A percentile compares a stretch with the other conserved stretches of the same genome.
These are phyloP conservation scores for Naso thynnoides DNA, from an alignment of 2,797 vertebrate genomes.

Conservation along the genomic window DNA sequence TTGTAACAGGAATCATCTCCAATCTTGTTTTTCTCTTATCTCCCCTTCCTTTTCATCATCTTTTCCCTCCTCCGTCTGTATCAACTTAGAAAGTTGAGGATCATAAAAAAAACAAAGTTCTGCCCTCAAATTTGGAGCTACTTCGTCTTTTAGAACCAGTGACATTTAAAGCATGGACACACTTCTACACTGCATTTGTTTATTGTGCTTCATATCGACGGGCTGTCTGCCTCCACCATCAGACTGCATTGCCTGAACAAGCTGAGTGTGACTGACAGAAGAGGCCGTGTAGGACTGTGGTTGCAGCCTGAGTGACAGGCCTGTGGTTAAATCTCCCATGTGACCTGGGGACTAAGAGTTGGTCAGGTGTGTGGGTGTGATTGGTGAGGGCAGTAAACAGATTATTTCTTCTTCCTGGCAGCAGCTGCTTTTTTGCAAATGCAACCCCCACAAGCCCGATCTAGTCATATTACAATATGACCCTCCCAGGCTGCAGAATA, in stretches of 20 bases:
- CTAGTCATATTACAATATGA: constrained; percentile 6
- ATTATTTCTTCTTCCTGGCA: constrained; percentile 46
- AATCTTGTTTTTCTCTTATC: constrained; percentile 48
- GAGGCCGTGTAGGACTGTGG: constrained; percentile 53
- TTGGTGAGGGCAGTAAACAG: constrained; percentile 51
- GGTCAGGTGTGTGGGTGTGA: constrained; percentile 64
- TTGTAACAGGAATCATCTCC: constrained; percentile 43
- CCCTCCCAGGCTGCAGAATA: constrained; percentile 4
- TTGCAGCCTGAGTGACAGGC: constrained; percentile 64
- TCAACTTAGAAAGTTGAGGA: constrained; percentile 19
- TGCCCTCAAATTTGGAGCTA: constrained; percentile 14
- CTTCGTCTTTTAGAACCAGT: constrained; percentile 31
- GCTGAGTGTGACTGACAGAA: constrained; percentile 64
- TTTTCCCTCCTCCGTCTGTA: constrained; percentile 11
- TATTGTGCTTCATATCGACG: constrained; percentile 41
- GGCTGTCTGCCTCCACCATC: constrained; percentile 44
- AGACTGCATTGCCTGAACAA: constrained; percentile 15
- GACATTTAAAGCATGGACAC: constrained; percentile 50
- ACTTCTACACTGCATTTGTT: constrained; percentile 48
- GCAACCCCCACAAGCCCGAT: constrained; percentile 21
- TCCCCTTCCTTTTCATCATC: constrained; percentile 38
- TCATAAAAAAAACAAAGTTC: constrained; percentile 28
- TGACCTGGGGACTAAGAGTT: constrained; percentile 55
- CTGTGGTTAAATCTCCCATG: constrained; percentile 51
- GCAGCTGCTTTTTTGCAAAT: constrained; percentile 33